Base-by-base conservation (phyloP, 2,797 vertebrate species). In the Parambassis ranga region DNA sequence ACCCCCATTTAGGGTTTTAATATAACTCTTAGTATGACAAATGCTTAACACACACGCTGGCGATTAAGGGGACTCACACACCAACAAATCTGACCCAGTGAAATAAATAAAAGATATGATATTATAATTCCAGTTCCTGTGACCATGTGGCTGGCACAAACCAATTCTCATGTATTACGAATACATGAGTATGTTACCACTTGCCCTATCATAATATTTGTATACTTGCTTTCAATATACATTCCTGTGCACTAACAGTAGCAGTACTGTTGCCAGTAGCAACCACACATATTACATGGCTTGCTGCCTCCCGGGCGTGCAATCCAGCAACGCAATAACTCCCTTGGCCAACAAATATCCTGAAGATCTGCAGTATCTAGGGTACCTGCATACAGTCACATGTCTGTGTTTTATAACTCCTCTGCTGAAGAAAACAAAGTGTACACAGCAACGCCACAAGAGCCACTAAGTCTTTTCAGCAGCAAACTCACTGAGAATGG, bases 281-380 rank as follows among this genome's bases (percentile, higher is more conserved):
- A 85, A 82, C 86, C 77, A 70, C 79, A 83, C 75, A 80, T 74
- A 85, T 79, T 75, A 58, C 67, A 82, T 65, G 66, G 62, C 62
- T 67, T 75, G 53, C 49, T 77, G 75, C 73, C 71, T 81, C 78
- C 71, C 3, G 15, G 70, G 70, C 15, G 14, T 75, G 70, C 69
- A 37, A 15, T 84, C 71, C 69, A 70, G 78, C 60, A 82, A 85
- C 46, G 67, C 80, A 89, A 75, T 85, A 84, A 76, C 77, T 89
- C 68, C 62, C 71, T 19, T 75, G 56, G 77, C 76, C 71, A 62
- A 61, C 65, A 76, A 75, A 83, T 88, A 81, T 81, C 79, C 71
- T 64, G 63, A 77, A 81, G 59, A 84, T 75, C 47, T 70, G 57
- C 75, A 61, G 79, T 61, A 71, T 74, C 66, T 46, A 62, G 50